Percentiles rank a stretch among this genome's conserved stretches.
Conservation (phyloP, 2,113 vertebrate species). For the Proterorhinus semilunaris region DNA sequence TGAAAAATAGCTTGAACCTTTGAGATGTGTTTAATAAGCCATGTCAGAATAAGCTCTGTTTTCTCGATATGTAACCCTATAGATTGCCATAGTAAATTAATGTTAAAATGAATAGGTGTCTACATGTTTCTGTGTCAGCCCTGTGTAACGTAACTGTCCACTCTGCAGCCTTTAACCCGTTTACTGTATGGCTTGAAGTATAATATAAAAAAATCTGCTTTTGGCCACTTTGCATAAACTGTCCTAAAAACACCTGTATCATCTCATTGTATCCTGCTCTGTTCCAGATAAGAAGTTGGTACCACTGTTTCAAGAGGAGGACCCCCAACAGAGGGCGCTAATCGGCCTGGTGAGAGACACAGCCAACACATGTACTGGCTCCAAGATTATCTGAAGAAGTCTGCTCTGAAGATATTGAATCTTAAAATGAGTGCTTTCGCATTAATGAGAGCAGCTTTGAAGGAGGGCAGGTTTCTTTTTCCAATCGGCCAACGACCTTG, state of each 20-base stretch:
- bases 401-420: background rate
- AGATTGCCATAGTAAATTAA: too few species aligned
- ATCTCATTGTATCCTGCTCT: slow-evolving; percentile 18
- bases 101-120: too few species aligned
- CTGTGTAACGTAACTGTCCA: too few species aligned
- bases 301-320: slow-evolving; percentile 92
- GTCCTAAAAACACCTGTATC: background rate
- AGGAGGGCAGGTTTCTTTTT: background rate
- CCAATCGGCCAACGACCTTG: background rate
- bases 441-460: background rate
- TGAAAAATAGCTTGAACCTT: slow-evolving; percentile 19
- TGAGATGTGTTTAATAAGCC: slow-evolving; percentile 40
- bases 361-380: background rate
- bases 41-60: background rate
- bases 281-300: slow-evolving; percentile 81
- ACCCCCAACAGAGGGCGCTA: slow-evolving; percentile 84
- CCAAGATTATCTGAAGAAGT: background rate
- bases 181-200: too few species aligned
- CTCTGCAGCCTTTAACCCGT: too few species aligned
- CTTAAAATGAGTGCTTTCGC: background rate
- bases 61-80: too few species aligned
- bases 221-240: too few species aligned
- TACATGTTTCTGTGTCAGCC: too few species aligned
- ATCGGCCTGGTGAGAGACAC: slow-evolving; percentile 85
- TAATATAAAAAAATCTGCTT: too few species aligned